phyloP scores from a whole-genome alignment of 2,797 vertebrate species.

The Sebastes steindachneri region DNA sequence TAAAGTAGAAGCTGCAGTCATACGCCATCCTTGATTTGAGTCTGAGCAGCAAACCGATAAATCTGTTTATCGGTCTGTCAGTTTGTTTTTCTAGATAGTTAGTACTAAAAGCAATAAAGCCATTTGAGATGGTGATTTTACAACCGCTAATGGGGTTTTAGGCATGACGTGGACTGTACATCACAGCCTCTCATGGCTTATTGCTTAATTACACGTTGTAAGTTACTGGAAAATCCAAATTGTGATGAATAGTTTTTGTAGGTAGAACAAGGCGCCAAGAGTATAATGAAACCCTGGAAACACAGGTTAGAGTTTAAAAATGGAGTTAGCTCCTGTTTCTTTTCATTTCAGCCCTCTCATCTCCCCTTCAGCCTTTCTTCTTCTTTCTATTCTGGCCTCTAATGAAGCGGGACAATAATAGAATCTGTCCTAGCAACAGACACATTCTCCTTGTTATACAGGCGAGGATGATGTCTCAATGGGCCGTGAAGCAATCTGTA shows the following conservation, averaged over 20 bases:
- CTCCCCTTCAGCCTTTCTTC: background rate
- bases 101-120: background rate
- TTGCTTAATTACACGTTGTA: background rate
- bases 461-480: conserved; percentile 27
- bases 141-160: no score
- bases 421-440: conserved; percentile 35
- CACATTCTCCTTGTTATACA: conserved; percentile 1
- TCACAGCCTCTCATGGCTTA: no score
- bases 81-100: no score
- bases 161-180: no score
- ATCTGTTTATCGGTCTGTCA: no score
- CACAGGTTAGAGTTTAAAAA: background rate
- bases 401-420: conserved; percentile 35
- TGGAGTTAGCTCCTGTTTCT: background rate
- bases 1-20: no score
- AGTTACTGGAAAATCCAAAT: background rate
- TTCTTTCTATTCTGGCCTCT: background rate
- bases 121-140: background rate
- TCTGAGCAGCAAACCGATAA: no score
- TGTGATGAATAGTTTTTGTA: background rate
- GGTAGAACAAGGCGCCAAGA: background rate
- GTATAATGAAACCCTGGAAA: background rate
- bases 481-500: conserved; percentile 38
- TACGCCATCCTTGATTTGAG: no score
- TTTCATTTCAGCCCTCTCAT: background rate